Percentiles rank a stretch among this genome's conserved stretches.
Conservation (phyloP, 2,888 invertebrate genomes). For the Latheticus oryzae region DNA sequence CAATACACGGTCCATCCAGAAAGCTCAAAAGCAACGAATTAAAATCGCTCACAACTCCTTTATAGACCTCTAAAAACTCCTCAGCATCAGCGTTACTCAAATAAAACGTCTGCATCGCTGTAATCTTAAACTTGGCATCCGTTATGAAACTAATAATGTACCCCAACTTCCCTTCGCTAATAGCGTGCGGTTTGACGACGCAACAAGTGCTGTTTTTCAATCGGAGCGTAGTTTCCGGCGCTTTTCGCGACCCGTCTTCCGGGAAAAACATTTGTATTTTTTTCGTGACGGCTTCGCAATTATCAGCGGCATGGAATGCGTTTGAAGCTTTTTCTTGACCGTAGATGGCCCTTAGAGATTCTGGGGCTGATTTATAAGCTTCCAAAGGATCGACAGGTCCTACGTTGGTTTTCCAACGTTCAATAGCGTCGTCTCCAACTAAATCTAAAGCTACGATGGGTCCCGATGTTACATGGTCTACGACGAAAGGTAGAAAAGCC, state of each 20-base stretch:
- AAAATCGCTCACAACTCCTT: constrained; percentile 83
- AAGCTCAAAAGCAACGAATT: constrained; percentile 88
- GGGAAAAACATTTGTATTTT: constrained; percentile 74
- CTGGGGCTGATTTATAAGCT: constrained; percentile 69
- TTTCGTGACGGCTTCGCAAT: constrained; percentile 69
- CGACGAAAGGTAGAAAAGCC: constrained; percentile 72
- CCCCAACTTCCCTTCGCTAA: constrained; percentile 80
- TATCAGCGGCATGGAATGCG: constrained; percentile 76
- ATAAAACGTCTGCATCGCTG: constrained; percentile 82
- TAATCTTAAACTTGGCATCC: constrained; percentile 78
- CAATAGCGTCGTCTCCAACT: constrained; percentile 77
- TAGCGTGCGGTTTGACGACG: constrained; percentile 90
- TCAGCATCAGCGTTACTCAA: constrained; percentile 86
- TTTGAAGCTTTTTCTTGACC: constrained; percentile 76
- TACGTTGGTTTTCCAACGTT: constrained; percentile 70
- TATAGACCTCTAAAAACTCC: constrained; percentile 94
- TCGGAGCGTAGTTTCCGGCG: constrained; percentile 66
- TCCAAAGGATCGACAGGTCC: constrained; percentile 74
- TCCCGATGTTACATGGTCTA: constrained; percentile 76
- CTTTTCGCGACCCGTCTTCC: constrained; percentile 47
- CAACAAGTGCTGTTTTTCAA: constrained; percentile 81
- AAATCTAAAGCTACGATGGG: constrained; percentile 79
- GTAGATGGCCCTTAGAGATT: constrained; percentile 73
- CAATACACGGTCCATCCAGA: constrained; percentile 86
- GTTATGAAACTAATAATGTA: constrained; percentile 79